Evolutionary conservation across 2,797 vertebrate species (phyloP).

Genomic region (Ammospiza maritima): DNA sequence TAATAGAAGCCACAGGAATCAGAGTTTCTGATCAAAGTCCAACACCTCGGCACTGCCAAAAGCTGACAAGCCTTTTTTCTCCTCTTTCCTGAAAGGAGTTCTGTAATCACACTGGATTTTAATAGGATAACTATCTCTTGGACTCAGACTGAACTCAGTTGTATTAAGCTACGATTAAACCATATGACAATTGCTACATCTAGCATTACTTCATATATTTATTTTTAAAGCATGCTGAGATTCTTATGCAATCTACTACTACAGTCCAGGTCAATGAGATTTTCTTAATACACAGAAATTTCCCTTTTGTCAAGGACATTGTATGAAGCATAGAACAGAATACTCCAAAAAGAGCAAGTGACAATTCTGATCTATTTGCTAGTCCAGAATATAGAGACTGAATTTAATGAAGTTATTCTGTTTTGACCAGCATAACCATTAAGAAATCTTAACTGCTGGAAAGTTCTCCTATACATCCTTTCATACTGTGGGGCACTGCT

Average conservation of each 20-base stretch:
- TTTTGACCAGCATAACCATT: not conserved
- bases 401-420: not conserved
- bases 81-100: slow-evolving; percentile 41
- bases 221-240: slow-evolving; percentile 15
- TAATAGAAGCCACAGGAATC: slow-evolving; percentile 69
- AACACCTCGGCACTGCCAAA: slow-evolving; percentile 66
- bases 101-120: slow-evolving; percentile 62
- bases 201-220: slow-evolving; percentile 49
- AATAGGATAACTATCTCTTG: slow-evolving; percentile 62
- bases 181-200: not conserved
- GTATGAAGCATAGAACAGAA: not conserved
- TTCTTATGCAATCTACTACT: not conserved
- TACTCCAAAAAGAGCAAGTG: not conserved
- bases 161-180: slow-evolving; percentile 46
- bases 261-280: not conserved
- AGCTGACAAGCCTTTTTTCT: slow-evolving; percentile 48
- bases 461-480: not conserved
- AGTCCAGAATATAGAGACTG: not conserved
- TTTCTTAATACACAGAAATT: not conserved
- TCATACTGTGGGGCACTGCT: not conserved
- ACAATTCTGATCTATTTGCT: not conserved
- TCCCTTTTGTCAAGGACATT: not conserved
- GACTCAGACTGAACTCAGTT: slow-evolving; percentile 43
- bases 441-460: not conserved
- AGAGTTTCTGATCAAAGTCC: slow-evolving; percentile 65